Evolutionary conservation across 92 coral and sea anemone species (phyloP).

Genomic region (Zoanthus sociatus): DNA sequence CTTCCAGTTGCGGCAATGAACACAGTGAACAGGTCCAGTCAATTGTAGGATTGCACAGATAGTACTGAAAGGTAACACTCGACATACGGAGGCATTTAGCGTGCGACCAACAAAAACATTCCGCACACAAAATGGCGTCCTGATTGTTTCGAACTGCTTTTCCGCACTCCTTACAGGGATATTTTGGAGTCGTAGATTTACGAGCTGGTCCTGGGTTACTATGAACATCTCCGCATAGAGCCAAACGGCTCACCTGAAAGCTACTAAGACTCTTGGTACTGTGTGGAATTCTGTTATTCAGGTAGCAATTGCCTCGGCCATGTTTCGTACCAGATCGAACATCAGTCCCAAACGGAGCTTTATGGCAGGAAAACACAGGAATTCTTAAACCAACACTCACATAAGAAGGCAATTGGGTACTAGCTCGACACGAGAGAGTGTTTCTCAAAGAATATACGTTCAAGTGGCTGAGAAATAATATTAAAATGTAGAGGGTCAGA

Average conservation of each 20-base stretch:
- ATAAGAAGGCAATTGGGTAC: no score
- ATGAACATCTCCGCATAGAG: conserved; percentile 47
- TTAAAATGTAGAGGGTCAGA: no score
- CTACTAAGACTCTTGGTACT: conserved; percentile 30
- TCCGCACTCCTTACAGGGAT: conserved; percentile 53
- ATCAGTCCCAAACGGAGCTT: no score
- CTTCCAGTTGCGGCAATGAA: conserved; percentile 41
- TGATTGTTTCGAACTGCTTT: conserved; percentile 50
- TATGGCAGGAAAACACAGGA: no score
- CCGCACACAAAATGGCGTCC: conserved; percentile 57
- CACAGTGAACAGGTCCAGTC: conserved; percentile 1
- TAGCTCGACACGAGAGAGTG: no score
- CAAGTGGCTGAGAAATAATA: no score
- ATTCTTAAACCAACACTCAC: no score
- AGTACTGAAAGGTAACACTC: conserved; percentile 25
- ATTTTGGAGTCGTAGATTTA: conserved; percentile 39
- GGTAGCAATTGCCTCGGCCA: no score
- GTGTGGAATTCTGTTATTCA: no score
- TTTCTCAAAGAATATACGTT: no score
- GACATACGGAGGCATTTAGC: conserved; percentile 58
- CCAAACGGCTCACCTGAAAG: conserved; percentile 52
- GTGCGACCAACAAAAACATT: conserved; percentile 46
- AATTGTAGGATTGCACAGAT: conserved; percentile 33
- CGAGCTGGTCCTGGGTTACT: conserved; percentile 51
- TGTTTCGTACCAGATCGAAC: no score